phyloP scores from a whole-genome alignment of 1,140 invertebrate species.

The Conus betulinus region DNA sequence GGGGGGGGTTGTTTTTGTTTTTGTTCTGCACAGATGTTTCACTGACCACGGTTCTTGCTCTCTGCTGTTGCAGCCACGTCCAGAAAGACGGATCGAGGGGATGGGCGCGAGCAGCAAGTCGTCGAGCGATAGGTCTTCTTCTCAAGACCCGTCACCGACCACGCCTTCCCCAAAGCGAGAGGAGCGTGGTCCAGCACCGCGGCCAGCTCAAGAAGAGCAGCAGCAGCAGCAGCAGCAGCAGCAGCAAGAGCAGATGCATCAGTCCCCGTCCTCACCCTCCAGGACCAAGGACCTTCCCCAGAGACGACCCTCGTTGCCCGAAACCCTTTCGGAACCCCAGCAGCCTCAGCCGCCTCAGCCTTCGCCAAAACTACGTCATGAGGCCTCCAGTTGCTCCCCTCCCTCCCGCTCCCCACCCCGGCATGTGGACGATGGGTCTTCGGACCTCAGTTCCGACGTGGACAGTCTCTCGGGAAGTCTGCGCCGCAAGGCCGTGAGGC shows the following conservation, averaged over 20 bases:
- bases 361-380: neutral
- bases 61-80: neutral
- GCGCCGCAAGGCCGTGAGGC: neutral
- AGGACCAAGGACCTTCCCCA: neutral
- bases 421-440: neutral
- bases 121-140: neutral
- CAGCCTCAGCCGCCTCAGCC: no score
- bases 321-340: no score
- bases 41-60: no score
- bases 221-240: neutral
- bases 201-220: neutral
- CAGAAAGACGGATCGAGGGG: neutral
- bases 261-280: neutral
- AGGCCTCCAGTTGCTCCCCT: neutral
- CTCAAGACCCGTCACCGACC: neutral
- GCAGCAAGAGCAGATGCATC: neutral
- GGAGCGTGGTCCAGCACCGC: neutral
- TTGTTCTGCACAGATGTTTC: no score
- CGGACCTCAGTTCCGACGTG: neutral
- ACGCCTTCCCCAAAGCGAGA: neutral
- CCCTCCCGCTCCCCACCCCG: neutral
- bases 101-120: neutral
- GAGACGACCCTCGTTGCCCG: neutral
- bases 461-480: neutral
- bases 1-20: no score